These are phyloP conservation scores for Pseudomyrmex sp. DNA, from an alignment of 1,140 invertebrate species.

Conservation along the genomic window DNA sequence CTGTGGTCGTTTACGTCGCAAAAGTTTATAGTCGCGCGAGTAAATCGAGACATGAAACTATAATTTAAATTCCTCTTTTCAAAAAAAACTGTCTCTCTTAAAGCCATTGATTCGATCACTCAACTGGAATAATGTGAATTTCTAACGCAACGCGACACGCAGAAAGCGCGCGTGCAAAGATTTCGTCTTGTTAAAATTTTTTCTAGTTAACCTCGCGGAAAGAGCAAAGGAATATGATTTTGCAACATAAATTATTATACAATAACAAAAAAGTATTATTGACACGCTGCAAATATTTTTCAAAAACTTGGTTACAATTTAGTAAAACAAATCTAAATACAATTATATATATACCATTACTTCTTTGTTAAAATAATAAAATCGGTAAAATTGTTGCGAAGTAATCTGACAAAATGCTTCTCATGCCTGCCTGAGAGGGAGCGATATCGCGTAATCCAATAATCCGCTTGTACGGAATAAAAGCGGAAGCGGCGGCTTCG, in stretches of 20 bases:
- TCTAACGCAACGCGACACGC: background rate
- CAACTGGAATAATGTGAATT: background rate
- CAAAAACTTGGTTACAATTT: too few species aligned
- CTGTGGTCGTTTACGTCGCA: constrained; percentile 18
- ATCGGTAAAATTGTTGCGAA: background rate
- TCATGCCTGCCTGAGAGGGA: background rate
- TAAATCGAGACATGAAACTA: background rate
- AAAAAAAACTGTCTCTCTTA: background rate
- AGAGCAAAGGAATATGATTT: background rate
- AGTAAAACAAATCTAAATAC: background rate
- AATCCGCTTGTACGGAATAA: constrained; percentile 8
- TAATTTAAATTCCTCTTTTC: background rate
- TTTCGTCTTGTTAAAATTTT: background rate
- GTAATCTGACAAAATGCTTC: background rate
- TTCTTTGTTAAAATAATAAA: background rate
- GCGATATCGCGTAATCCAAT: constrained; percentile 34
- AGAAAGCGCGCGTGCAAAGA: too few species aligned
- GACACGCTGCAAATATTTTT: too few species aligned
- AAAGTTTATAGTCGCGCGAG: constrained; percentile 4
- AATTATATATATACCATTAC: background rate
- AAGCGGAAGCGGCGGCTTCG: background rate
- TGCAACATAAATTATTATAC: background rate
- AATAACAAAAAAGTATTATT: background rate
- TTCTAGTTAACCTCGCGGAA: background rate
- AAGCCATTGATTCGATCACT: background rate